Base-by-base conservation (phyloP, 2,113 vertebrate genomes). In the Pogonocichla stellata region DNA sequence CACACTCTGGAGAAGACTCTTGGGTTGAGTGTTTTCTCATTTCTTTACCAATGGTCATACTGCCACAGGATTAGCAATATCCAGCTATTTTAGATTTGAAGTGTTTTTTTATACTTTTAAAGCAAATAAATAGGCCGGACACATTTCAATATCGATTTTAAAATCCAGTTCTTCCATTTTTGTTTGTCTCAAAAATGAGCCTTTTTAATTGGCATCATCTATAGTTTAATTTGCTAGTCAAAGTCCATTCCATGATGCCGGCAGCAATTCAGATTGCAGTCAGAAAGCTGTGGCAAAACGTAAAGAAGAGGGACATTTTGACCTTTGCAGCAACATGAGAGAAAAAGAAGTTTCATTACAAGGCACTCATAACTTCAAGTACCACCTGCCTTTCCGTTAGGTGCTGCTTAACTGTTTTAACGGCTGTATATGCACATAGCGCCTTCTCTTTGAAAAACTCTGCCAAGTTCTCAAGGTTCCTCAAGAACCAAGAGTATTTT, bases 391-490 rank as follows among this genome's bases (percentile, higher is more conserved):
- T 22, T 60, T 85, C 70, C 38, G 2, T 8, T 2, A 29, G 6
- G 40, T 1, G 12, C 33, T 38, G 38, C 38, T 38, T 38, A 38
- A 38, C 38, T 38, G 38, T 38, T 38, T 38, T 38, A 38, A 10
- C 38, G 38, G 38, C 38, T 31, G 15, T 7, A 22, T 0, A 0
- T 5, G 13, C 24, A 67, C 31, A 8, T 14, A 6, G 6, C 0
- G 33, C 19, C 4, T 48, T 51, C 9, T 10, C 28, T 26, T 20
- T 2, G 38, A 51, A 91, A 83, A 45, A 4, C 18, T 33, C 1
- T 0, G 14, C 45, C 5, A n/a, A 25, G 9, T 40, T 48, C n/a
- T 51, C 24, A 38, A 22, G 13, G 51, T 28, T 80, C 56, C 43
- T n/a, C 1, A 1, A 34, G 43, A 45, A 45, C 18, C 42, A 31